Evolutionary conservation across 2,888 invertebrate genomes (phyloP).

Genomic region (Habroteleia sp.): DNA sequence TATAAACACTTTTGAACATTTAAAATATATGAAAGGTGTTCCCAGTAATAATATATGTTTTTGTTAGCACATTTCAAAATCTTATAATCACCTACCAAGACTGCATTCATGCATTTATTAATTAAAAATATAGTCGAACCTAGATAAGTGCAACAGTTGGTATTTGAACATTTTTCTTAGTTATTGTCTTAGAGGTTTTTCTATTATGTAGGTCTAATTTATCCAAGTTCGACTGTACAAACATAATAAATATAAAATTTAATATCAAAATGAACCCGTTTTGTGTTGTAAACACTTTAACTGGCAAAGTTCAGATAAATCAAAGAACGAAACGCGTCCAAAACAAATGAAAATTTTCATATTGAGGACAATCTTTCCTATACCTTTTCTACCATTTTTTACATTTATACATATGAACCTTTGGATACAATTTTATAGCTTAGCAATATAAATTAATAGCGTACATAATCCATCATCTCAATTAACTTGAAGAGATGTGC

Average conservation of each 20-base stretch:
- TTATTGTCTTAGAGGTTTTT: too few relatives aligned
- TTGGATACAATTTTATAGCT: constrained; percentile 37
- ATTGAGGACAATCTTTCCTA: constrained; percentile 17
- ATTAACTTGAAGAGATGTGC: constrained; percentile 22
- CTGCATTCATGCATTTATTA: too few relatives aligned
- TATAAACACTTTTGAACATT: too few relatives aligned
- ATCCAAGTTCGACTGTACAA: too few relatives aligned
- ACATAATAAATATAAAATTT: neutral
- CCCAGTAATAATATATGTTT: too few relatives aligned
- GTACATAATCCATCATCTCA: constrained; percentile 5
- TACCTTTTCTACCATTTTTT: constrained; percentile 42
- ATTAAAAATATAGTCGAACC: too few relatives aligned
- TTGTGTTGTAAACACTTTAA: constrained; percentile 4
- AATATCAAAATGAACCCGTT: constrained; percentile 16
- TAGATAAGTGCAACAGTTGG: constrained; percentile 7
- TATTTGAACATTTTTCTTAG: too few relatives aligned
- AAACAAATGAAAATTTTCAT: neutral
- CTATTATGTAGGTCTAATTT: too few relatives aligned
- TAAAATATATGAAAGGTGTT: too few relatives aligned
- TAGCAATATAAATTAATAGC: constrained; percentile 7
- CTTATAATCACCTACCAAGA: too few relatives aligned
- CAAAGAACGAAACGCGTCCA: constrained; percentile 13
- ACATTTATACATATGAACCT: constrained; percentile 34
- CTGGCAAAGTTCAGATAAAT: constrained; percentile 29
- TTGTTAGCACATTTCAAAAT: constrained; percentile 41